A percentile compares a stretch with the other conserved stretches of the same genome.
phyloP scores from a whole-genome alignment of 35 echinoderm and acorn worm genomes.

The Patiria miniata region DNA sequence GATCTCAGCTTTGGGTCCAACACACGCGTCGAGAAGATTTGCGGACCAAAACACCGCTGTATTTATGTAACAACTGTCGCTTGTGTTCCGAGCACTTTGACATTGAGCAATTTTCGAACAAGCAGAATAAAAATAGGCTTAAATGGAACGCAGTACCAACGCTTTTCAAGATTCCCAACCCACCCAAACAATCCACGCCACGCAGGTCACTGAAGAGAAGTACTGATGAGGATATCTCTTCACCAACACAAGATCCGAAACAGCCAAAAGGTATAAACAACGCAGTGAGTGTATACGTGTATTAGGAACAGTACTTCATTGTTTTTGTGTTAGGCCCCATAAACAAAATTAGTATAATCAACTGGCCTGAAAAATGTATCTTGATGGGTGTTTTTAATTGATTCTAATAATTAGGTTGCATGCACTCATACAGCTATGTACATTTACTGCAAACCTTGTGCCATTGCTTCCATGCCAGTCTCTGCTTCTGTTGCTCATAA shows the following conservation, averaged over 20 bases:
- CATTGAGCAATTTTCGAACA: constrained; percentile 15
- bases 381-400: background rate
- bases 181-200: background rate
- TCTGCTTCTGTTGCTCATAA: too few relatives aligned
- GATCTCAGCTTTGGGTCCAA: background rate
- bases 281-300: background rate
- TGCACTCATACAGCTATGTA: too few relatives aligned
- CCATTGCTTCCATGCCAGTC: too few relatives aligned
- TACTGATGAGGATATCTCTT: background rate
- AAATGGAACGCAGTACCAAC: constrained; percentile 44
- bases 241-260: background rate
- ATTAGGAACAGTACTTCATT: background rate
- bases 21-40: background rate
- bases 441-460: too few relatives aligned
- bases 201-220: background rate
- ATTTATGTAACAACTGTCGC: background rate
- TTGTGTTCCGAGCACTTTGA: constrained; percentile 12
- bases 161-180: background rate
- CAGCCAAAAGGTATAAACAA: background rate
- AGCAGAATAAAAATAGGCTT: constrained; percentile 11
- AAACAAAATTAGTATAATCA: too few relatives aligned
- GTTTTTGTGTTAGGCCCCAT: background rate
- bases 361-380: background rate
- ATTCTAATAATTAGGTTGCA: too few relatives aligned
- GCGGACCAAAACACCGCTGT: background rate